Base-by-base conservation (phyloP, 2,888 invertebrate species). In the Prenolepis imparis region DNA sequence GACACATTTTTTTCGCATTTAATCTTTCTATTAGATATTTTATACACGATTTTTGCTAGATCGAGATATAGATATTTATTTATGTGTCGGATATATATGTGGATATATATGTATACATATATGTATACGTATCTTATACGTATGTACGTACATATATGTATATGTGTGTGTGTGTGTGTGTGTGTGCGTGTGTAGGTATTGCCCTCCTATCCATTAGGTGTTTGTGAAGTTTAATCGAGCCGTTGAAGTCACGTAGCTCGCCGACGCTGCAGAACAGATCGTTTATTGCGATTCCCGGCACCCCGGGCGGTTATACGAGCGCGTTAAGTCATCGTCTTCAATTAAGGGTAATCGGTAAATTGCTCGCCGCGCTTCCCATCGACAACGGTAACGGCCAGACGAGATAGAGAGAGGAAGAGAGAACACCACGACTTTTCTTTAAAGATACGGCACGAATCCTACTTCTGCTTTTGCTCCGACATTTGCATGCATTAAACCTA, bases 291-390 rank as follows among this genome's bases (percentile, higher is more conserved):
- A 90, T 88, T 85, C 84, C 82, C 52, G 77, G 83, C 87, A 85
- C 87, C 85, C 87, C 80, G 73, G 86, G 86, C 82, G 88, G 86
- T 88, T 88, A 88, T 89, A 91, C 89, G 89, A 86, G 82, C 88
- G 88, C 90, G 91, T 92, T 92, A 92, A 92, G 92, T 92, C 92
- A 91, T 91, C 91, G 91, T 91, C 93, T 93, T 93, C 93, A 93
- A 94, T 94, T 93, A 93, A 92, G 93, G 92, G 91, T 94, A 94
- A 94, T 93, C 93, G 91, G 92, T 92, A 93, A 93, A 94, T 93
- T 93, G 92, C 91, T 89, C 88, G 85, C 86, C 41, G 70, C 63
- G 39, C 72, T 64, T 66, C 61, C 52, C 64, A 77, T 8, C 77
- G 48, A 55, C 55, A 48, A 66, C 57, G 67, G 24, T 63, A 80